These are phyloP conservation scores for Bubo scandiacus DNA, from an alignment of 2,113 vertebrate species.

Conservation along the genomic window DNA sequence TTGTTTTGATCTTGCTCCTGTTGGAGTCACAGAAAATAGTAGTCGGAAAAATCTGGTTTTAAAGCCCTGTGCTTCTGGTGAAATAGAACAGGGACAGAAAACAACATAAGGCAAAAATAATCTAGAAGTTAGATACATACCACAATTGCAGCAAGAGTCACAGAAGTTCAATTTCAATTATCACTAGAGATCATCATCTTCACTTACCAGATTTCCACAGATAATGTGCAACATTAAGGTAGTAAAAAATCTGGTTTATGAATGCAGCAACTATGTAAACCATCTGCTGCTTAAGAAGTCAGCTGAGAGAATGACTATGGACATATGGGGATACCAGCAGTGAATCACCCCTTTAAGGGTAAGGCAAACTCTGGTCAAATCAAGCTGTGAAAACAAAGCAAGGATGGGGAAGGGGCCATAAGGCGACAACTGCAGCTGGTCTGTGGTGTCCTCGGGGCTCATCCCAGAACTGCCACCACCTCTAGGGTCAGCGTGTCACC, in stretches of 20 bases:
- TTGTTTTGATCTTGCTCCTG: background rate
- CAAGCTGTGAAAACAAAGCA: background rate
- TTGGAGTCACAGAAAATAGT: background rate
- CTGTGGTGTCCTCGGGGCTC: background rate
- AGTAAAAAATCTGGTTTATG: conserved; percentile 42
- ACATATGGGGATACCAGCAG: conserved; percentile 18
- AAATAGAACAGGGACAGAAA: background rate
- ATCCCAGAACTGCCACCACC: background rate
- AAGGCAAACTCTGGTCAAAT: conserved; percentile 14
- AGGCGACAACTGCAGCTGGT: background rate
- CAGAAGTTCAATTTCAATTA: conserved; percentile 47
- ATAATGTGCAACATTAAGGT: conserved; percentile 43
- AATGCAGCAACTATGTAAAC: conserved; percentile 17
- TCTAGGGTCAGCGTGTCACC: background rate
- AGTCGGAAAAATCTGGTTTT: background rate
- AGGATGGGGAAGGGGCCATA: background rate
- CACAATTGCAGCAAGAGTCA: background rate
- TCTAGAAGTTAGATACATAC: background rate
- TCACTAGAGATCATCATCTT: conserved; percentile 20
- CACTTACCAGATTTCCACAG: conserved; percentile 31
- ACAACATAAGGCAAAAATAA: background rate
- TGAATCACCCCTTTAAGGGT: background rate
- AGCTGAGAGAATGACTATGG: conserved; percentile 6
- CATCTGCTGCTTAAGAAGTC: conserved; percentile 46
- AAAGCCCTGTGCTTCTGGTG: background rate